Base-by-base conservation (phyloP, 2,888 invertebrate species). In the Pegoplata infirma region DNA sequence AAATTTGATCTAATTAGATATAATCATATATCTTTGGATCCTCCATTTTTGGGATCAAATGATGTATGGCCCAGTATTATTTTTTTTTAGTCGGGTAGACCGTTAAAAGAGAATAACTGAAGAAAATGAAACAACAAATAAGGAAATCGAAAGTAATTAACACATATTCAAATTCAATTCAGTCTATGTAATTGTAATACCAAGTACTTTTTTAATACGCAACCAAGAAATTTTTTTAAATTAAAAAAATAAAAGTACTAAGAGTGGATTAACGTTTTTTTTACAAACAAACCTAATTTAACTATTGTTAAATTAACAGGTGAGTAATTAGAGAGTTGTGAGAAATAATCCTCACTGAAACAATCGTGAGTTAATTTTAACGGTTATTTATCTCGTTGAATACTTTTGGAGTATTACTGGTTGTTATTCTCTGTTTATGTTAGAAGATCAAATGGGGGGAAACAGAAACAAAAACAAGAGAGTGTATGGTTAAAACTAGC, bases 401-500 rank as follows among this genome's bases (percentile, higher is more conserved):
- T n/a, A 10, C 12, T 32, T 47, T 67, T 19, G 28, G 23, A 58
- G 25, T 46, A 21, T 51, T 19, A 8, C 23, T 51, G 12, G 49
- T 40, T 25, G 23, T 21, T 64, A 8, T 14, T 63, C 73, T 68
- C 64, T 59, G 53, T 68, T 47, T 46, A 69, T 71, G 49, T 67
- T 46, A 63, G 53, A 67, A 14, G 68, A 79, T 79, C 56, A 17
- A 49, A 17, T 55, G 25, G 46, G 63, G 55, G 25, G 49, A 21
- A 61, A 66, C 21, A 7, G 25, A 46, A 23, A 23, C 17, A 46
- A 14, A n/a, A 47, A 46, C 23, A 3, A 47, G 68, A 68, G 73
- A 64, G 17, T 14, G 32, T 53, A 46, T n/a, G 17, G 59, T 75
- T 79, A 67, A 79, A 79, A 79, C 67, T 79, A 72, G 79, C 79